Evolutionary conservation across 2,113 vertebrate genomes (phyloP).

Genomic region (Notarius quadriscutis): DNA sequence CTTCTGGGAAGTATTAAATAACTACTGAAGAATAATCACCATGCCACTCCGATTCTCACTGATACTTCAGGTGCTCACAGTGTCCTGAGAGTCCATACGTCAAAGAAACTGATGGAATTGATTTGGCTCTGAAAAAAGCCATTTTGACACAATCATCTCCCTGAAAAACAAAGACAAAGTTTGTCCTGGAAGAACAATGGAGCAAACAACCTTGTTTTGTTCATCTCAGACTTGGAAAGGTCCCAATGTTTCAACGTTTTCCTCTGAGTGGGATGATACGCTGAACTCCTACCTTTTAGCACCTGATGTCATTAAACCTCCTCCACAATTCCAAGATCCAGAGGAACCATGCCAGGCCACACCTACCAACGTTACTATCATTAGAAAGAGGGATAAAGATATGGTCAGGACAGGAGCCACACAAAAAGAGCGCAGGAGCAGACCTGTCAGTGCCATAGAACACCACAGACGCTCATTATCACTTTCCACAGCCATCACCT

Average conservation of each 20-base stretch:
- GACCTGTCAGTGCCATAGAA: constrained; percentile 47
- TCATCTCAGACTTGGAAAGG: constrained; percentile 73
- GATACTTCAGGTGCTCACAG: constrained; percentile 18
- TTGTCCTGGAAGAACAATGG: constrained; percentile 56
- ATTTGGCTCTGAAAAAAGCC: constrained; percentile 36
- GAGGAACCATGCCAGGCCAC: constrained; percentile 36
- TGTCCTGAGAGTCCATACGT: constrained; percentile 8
- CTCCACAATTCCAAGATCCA: constrained; percentile 49
- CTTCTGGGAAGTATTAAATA: neutral
- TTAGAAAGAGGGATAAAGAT: constrained; percentile 36
- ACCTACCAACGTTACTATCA: neutral
- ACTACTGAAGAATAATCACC: neutral
- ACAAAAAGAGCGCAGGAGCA: constrained; percentile 43
- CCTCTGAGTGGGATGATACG: constrained; percentile 52
- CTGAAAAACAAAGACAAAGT: neutral
- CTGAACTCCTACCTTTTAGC: constrained; percentile 50
- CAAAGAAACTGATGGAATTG: constrained; percentile 45
- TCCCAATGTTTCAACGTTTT: constrained; percentile 67
- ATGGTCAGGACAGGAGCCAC: neutral
- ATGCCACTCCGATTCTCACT: neutral
- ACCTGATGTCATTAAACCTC: constrained; percentile 56
- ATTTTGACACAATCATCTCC: neutral
- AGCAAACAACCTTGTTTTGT: constrained; percentile 65
- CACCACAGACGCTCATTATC: constrained; percentile 62
- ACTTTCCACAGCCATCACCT: constrained; percentile 71